phyloP scores from a whole-genome alignment of 1,140 invertebrate species.

The Dysdera silvatica region DNA sequence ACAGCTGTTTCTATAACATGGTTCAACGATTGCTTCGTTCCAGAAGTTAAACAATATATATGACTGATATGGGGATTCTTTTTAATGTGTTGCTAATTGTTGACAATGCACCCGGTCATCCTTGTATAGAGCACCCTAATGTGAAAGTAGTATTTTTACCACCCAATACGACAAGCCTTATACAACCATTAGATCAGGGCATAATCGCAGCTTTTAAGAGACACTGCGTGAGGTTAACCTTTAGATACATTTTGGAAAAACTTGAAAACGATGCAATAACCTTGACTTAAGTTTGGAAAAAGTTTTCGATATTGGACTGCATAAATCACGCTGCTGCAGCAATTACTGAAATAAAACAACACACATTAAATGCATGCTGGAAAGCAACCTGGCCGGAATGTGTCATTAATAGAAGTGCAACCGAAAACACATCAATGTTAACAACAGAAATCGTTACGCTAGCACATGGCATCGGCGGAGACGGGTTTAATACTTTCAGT shows the following conservation, averaged over 20 bases:
- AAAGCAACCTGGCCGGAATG: neutral
- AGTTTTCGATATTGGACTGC: neutral
- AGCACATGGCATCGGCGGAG: slow-evolving; percentile 1
- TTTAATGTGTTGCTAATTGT: slow-evolving; percentile 14
- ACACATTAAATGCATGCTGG: slow-evolving; percentile 5
- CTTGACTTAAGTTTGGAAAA: neutral
- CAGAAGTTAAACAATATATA: slow-evolving; percentile 16
- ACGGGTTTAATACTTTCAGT: neutral
- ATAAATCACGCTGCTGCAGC: neutral
- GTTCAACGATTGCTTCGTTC: slow-evolving; percentile 30
- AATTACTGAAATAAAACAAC: neutral
- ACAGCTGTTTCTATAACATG: slow-evolving; percentile 40
- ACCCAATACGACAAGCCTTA: slow-evolving; percentile 21
- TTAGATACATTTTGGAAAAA: slow-evolving; percentile 1
- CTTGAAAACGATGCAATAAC: neutral
- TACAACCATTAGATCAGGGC: slow-evolving; percentile 33
- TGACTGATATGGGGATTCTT: neutral
- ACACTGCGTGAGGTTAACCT: slow-evolving; percentile 23
- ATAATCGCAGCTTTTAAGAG: slow-evolving; percentile 30
- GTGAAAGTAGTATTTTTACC: neutral
- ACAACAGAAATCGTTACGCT: slow-evolving; percentile 6
- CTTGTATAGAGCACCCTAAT: slow-evolving; percentile 8
- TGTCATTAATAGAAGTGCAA: neutral
- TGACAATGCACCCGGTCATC: slow-evolving; percentile 13
- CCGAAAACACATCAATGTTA: neutral